Evolutionary conservation across 2,113 vertebrate genomes (phyloP), one percentile per base, ranked within the genome.

Genomic region (Orthonyx spaldingii): DNA sequence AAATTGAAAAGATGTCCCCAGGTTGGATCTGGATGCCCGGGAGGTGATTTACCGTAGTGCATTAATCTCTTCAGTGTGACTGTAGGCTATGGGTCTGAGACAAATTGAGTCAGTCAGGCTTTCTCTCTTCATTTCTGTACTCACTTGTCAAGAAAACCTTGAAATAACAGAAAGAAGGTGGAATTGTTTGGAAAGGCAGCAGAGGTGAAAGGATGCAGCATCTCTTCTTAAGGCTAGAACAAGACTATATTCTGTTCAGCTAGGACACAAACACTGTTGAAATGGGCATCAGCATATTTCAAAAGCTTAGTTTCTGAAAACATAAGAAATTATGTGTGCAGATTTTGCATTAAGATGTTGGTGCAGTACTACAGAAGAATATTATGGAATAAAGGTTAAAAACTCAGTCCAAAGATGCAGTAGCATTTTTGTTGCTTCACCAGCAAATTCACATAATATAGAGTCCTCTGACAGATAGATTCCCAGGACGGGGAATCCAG

Each of bases 61-160:
- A 70, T 95, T 97, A 84, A 94, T 95, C 70, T 95, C 32, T 76
- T 78, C 44, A 26, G 6, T 90, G 59, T 92, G 72, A 57, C 72
- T 72, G 46, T 66, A 66, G 59, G 46, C 80, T 94, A 60, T 50
- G 15, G 59, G 13, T 30, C 28, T 64, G 76, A 96, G 79, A 96
- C 46, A 96, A 96, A 96, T 84, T 85, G 94, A 94, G 49, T 87
- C 84, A 53, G 56, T 94, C 81, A 69, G 52, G 44, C 16, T 89
- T 96, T 91, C 70, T 76, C 61, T 96, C 61, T 94, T 77, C 33
- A 80, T 84, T 96, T 90, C 65, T 84, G 4, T 74, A 70, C n/a
- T 84, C 64, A 16, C 75, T 94, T 97, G 61, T 94, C 91, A 93
- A 72, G 32, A 71, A 95, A 89, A 68, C 23, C 66, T 89, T 85